phyloP scores from a whole-genome alignment of 2,888 invertebrate genomes.

The Hypena proboscidalis region DNA sequence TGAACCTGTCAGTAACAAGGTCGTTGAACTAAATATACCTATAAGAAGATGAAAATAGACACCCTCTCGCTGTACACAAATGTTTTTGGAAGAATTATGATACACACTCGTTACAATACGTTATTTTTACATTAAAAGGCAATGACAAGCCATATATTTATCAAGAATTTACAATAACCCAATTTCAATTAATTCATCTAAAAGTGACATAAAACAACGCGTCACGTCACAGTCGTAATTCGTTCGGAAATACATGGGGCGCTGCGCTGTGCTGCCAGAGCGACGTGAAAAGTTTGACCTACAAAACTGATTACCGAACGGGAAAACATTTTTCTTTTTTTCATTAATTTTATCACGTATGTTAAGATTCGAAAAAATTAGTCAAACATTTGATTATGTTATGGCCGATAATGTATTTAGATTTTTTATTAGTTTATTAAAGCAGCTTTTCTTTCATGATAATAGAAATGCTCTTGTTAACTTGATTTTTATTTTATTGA shows the following conservation, averaged over 20 bases:
- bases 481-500: too few relatives aligned
- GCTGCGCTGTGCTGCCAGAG: too few relatives aligned
- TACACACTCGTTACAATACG: constrained; percentile 42
- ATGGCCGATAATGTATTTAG: too few relatives aligned
- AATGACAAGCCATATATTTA: constrained; percentile 21
- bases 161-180: constrained; percentile 43
- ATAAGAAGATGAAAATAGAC: constrained; percentile 62
- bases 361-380: too few relatives aligned
- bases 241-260: constrained; percentile 55
- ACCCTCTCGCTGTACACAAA: constrained; percentile 55
- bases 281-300: too few relatives aligned
- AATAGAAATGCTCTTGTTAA: too few relatives aligned
- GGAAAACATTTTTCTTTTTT: too few relatives aligned
- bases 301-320: too few relatives aligned
- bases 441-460: too few relatives aligned
- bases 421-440: too few relatives aligned
- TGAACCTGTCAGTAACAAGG: constrained; percentile 86
- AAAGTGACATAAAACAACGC: constrained; percentile 71
- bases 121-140: constrained; percentile 27
- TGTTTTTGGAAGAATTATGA: constrained; percentile 45
- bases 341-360: too few relatives aligned
- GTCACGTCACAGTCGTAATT: constrained; percentile 63
- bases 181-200: constrained; percentile 52
- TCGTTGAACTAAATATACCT: constrained; percentile 85
- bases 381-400: too few relatives aligned